Base-by-base conservation (phyloP, 2,113 vertebrate species). In the Nyctibius bracteatus region DNA sequence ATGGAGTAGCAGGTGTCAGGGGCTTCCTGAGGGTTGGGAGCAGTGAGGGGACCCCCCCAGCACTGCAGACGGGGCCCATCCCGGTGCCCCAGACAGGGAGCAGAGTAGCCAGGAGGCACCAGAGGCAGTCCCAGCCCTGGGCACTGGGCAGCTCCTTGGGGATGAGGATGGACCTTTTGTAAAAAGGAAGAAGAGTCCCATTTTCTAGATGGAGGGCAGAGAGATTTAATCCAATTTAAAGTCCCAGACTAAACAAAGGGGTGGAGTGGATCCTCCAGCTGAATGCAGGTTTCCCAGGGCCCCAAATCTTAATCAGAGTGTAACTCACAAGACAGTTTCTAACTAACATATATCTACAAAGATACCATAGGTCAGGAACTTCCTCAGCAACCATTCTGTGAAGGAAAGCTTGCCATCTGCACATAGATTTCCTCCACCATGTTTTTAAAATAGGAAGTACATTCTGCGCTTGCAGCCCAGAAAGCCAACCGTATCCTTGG, bases 91-190 rank as follows among this genome's bases (percentile, higher is more conserved):
- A 81, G 31, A 4, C 12, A 3, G 5, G 39, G 28, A 74, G 4
- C 4, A 49, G 41, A 43, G 22, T 0, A 0, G 4, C 23, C 1
- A 1, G 44, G 21, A 77, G 24, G n/a, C 12, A 65, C 24, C 11
- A 7, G 14, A 19, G 12, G 1, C 23, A 63, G 21, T 25, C 27
- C 24, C 39, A 81, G 39, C 10, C 33, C 12, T 3, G 4, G 30
- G 6, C 4, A 41, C 5, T 3, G 2, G 51, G 20, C 25, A 47
- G 1, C 5, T 67, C 22, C 19, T 14, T 33, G 27, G 14, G 18
- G 9, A 15, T 39, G 6, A 21, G 6, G 14, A 44, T 37, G 28
- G n/a, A 54, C 1, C 28, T 46, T 41, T 5, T 25, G 4, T n/a
- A 23, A 71, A 72, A 83, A 24, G 6, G 22, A 86, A 14, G 1